Percentiles rank a stretch among this genome's conserved stretches.
Conservation (phyloP, 2,113 vertebrate species). For the Octodon degus region DNA sequence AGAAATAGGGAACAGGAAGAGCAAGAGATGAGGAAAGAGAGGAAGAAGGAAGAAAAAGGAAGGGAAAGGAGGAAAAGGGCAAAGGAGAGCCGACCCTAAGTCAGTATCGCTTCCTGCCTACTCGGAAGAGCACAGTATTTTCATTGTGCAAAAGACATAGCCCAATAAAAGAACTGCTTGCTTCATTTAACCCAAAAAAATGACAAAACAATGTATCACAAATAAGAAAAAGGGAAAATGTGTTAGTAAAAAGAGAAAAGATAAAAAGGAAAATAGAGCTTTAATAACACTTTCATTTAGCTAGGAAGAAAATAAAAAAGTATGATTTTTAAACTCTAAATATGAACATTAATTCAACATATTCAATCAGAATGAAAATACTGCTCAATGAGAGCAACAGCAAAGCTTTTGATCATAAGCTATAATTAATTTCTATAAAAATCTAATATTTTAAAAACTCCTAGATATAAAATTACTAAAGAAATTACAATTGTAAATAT, state of each 20-base stretch:
- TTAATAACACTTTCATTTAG: neutral
- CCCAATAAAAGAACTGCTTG: neutral
- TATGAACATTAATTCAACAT: neutral
- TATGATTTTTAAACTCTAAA: neutral
- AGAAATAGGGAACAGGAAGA: neutral
- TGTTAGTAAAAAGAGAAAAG: neutral
- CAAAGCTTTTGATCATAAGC: neutral
- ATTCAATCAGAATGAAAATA: conserved; percentile 11
- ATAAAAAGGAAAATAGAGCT: neutral
- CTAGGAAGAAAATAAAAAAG: neutral
- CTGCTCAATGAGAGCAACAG: neutral
- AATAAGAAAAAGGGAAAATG: neutral
- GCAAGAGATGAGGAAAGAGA: too few species aligned
- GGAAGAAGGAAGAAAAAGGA: neutral
- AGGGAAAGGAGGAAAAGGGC: neutral
- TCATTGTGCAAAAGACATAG: neutral
- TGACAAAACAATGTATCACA: neutral
- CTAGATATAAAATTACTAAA: neutral
- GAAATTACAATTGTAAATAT: neutral
- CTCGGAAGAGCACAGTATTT: neutral
- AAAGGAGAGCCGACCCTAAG: neutral
- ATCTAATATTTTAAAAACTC: neutral
- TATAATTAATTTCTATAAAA: neutral
- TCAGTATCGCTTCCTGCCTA: neutral
- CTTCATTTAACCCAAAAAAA: neutral